A percentile compares a stretch with the other conserved stretches of the same genome.
Evolutionary conservation across 2,113 vertebrate genomes (phyloP).

Genomic region (Zeus faber): DNA sequence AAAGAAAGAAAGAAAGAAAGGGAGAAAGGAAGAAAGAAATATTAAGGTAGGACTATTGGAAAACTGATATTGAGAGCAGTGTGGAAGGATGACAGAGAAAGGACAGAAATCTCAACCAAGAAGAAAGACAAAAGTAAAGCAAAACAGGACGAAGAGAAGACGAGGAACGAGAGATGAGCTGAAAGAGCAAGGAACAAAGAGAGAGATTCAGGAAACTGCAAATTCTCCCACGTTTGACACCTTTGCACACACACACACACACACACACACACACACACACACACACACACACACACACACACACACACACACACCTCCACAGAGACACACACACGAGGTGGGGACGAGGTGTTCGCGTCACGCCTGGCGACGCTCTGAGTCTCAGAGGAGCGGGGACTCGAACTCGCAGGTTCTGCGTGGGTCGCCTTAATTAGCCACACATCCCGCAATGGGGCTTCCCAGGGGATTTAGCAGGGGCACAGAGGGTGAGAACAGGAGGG

Average conservation of each 20-base stretch:
- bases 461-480: conserved; percentile 48
- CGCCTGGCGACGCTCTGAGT: conserved; percentile 35
- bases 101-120: neutral
- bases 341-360: conserved; percentile 40
- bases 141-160: neutral
- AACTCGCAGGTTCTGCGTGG: conserved; percentile 48
- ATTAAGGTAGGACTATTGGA: neutral
- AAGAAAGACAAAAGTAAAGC: neutral
- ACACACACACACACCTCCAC: conserved; percentile 4
- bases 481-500: conserved; percentile 43
- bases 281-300: conserved; percentile 28
- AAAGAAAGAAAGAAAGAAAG: neutral
- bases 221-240: neutral
- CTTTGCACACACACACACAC: neutral
- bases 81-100: neutral
- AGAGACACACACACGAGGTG: conserved; percentile 23
- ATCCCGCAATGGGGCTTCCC: conserved; percentile 47
- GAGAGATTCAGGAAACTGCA: conserved; percentile 16
- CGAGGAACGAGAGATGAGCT: neutral
- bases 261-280: conserved; percentile 22
- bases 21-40: neutral
- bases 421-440: conserved; percentile 69
- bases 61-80: neutral
- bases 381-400: conserved; percentile 55
- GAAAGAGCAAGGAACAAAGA: conserved; percentile 4